Conservation (phyloP, 2,888 invertebrate species). For the Ethmia dodecea region DNA sequence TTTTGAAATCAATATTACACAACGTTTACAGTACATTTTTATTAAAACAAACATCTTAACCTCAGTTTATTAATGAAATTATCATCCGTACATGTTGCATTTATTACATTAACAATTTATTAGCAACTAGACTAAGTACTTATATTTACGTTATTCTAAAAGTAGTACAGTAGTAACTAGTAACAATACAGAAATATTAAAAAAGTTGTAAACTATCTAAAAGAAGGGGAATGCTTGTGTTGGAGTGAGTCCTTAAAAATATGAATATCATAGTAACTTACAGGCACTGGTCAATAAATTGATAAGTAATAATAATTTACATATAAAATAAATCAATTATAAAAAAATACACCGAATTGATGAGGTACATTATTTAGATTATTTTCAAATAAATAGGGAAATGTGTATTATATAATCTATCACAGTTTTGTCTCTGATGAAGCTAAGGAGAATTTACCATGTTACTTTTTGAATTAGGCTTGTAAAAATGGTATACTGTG, state of each 20-base stretch:
- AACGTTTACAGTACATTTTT: constrained; percentile 41
- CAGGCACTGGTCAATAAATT: constrained; percentile 61
- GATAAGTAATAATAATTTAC: constrained; percentile 26
- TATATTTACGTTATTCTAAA: constrained; percentile 44
- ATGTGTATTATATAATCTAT: constrained; percentile 39
- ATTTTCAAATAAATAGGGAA: constrained; percentile 21
- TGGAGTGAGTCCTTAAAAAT: constrained; percentile 23
- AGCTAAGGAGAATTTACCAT: constrained; percentile 14
- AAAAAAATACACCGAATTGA: constrained; percentile 6
- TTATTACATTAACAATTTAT: constrained; percentile 17
- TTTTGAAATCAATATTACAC: constrained; percentile 32
- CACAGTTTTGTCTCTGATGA: constrained; percentile 54
- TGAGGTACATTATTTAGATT: constrained; percentile 8
- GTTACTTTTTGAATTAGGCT: constrained; percentile 21
- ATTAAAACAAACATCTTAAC: constrained; percentile 34
- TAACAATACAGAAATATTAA: constrained; percentile 32
- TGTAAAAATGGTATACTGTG: constrained; percentile 41
- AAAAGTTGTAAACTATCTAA: constrained; percentile 33
- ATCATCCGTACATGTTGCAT: constrained; percentile 25
- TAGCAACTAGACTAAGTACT: constrained; percentile 36
- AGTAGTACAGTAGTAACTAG: constrained; percentile 30
- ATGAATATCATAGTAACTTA: constrained; percentile 71
- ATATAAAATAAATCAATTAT: constrained; percentile 13
- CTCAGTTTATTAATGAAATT: constrained; percentile 26
- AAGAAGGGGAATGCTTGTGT: constrained; percentile 40